Base-by-base conservation (phyloP, 2,113 vertebrate species). In the Pholis gunnellus region DNA sequence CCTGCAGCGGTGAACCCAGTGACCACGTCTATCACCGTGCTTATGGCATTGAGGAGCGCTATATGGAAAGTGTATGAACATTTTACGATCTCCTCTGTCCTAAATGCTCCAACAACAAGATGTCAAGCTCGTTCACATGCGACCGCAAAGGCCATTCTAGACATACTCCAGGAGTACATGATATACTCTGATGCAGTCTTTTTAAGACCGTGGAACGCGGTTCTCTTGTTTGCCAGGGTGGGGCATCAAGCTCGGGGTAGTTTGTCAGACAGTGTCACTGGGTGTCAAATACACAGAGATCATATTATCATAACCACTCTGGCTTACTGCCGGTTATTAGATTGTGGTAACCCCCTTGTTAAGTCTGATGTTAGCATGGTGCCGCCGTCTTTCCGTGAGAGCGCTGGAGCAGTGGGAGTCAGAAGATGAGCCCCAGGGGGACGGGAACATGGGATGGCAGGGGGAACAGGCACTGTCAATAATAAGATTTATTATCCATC, bases 401-500 rank as follows among this genome's bases (percentile, higher is more conserved):
- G 87, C 38, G 59, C 73, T 18, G 57, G 86, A 92, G 88, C 94
- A 73, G 90, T 88, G 91, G 94, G 93, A 92, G 89, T 93, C 91
- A 85, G 92, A 89, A 81, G 89, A 93, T 86, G 92, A 93, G 91
- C 88, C 93, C 90, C 90, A 84, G 91, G 92, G 92, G 93, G 90
- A 93, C 52, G 34, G 75, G 76, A 80, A 77, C 77, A 71, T 63
- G 75, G 81, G 84, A 72, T 73, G 90, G 82, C 85, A 86, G 79
- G 40, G 84, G 90, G 93, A 87, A 70, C 86, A 76, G 80, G 82
- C 0, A 0, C 91, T 94, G 95, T 94, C 95, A 94, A 94, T 95
- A 96, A 93, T 87, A 95, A 93, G 94, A 95, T 95, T 94, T 94
- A 95, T 95, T 90, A 94, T 89, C 81, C 95, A 93, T 95, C 87